A percentile compares a stretch with the other conserved stretches of the same genome.
phyloP scores from a whole-genome alignment of 2,888 invertebrate species.

The Congeria kusceri region DNA sequence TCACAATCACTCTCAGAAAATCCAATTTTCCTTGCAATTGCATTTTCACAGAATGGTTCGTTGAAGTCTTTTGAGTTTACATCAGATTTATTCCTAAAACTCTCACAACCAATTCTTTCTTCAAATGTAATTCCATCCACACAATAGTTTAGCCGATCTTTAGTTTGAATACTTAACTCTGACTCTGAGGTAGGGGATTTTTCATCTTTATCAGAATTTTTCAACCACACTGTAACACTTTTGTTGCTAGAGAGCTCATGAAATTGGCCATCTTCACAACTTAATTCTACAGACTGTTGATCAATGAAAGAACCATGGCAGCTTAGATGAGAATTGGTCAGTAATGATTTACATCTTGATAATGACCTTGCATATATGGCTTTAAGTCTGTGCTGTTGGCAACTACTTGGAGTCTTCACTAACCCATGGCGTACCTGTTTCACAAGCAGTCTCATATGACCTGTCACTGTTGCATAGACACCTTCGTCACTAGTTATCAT shows the following conservation, averaged over 20 bases:
- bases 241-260: neutral
- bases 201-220: too few species aligned
- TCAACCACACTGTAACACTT: neutral
- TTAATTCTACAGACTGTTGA: slow-evolving; percentile 42
- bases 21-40: neutral
- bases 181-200: too few species aligned
- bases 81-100: neutral
- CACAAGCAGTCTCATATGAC: slow-evolving; percentile 50
- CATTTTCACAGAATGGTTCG: neutral
- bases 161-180: too few species aligned
- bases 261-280: slow-evolving; percentile 32
- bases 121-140: neutral
- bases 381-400: too few species aligned
- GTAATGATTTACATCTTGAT: too few species aligned
- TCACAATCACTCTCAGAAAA: neutral
- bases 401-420: neutral
- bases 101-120: neutral
- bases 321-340: too few species aligned
- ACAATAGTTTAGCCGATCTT: too few species aligned
- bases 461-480: slow-evolving; percentile 55
- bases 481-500: slow-evolving; percentile 45
- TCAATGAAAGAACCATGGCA: slow-evolving; percentile 2
- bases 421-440: slow-evolving; percentile 23
- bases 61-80: neutral
- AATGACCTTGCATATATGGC: too few species aligned